Percentiles rank a stretch among this genome's conserved stretches.
Conservation (phyloP, 2,888 invertebrate genomes). For the Lasioglossum oenotherae region DNA sequence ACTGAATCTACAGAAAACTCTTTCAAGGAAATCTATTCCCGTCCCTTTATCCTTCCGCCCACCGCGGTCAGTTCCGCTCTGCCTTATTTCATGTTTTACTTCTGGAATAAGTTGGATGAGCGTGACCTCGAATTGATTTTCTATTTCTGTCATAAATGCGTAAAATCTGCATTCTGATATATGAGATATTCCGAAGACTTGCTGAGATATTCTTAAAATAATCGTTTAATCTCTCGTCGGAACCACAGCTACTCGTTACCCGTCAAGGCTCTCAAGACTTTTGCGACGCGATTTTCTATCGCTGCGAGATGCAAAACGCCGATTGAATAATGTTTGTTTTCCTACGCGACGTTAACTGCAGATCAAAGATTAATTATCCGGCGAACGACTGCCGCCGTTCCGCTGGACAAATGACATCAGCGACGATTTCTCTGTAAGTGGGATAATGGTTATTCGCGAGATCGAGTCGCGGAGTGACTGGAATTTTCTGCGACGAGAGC, state of each 20-base stretch:
- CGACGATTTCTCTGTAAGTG: slow-evolving; percentile 79
- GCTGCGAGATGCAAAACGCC: background rate
- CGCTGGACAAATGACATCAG: slow-evolving; percentile 60
- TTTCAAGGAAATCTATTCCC: slow-evolving; percentile 51
- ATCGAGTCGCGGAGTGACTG: slow-evolving; percentile 77
- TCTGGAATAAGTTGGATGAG: too few relatives aligned
- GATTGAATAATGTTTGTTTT: slow-evolving; percentile 19
- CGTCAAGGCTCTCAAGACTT: too few relatives aligned
- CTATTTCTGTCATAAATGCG: too few relatives aligned
- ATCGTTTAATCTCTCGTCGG: too few relatives aligned
- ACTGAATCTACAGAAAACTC: slow-evolving; percentile 41
- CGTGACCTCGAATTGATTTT: too few relatives aligned
- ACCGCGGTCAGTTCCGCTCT: background rate
- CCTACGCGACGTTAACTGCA: background rate
- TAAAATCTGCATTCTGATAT: too few relatives aligned
- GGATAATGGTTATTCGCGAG: slow-evolving; percentile 77
- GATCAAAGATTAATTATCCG: slow-evolving; percentile 59
- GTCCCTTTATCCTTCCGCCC: background rate
- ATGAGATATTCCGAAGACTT: too few relatives aligned
- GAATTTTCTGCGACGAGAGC: slow-evolving; percentile 70
- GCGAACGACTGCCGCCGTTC: slow-evolving; percentile 37
- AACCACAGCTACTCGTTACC: too few relatives aligned
- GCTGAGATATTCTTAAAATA: too few relatives aligned
- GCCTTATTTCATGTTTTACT: too few relatives aligned
- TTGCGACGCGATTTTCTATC: background rate